Base-by-base conservation (phyloP, 2,888 invertebrate genomes). In the Cheilosia variabilis region DNA sequence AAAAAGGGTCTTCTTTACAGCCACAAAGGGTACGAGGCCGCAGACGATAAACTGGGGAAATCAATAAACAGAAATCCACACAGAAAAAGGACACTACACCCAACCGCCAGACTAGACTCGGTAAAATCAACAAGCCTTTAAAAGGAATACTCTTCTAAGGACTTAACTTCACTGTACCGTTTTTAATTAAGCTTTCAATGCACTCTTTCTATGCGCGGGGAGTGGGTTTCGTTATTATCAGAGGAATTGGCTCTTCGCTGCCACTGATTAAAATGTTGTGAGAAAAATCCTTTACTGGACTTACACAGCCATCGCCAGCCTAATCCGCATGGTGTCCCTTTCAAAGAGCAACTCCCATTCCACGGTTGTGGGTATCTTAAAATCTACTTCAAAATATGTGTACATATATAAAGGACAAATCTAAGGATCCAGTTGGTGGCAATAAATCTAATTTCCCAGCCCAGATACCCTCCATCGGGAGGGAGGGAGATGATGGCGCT, bases 131-230 rank as follows among this genome's bases (percentile, higher is more conserved):
- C 24, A 4, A 50, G n/a, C 17, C 9, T 24, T 50, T 17, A 9
- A 31, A 57, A 50, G 41, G 52, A 69, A 31, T 31, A 22, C 69
- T 41, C 71, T 55, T 41, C 62, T 62, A 45, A 34, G 60, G 57
- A 15, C 22, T n/a, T 41, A 45, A 60, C 60, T 55, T 62, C 60
- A 62, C 47, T 34, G 27, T 41, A 4, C 13, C 34, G 22, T 43
- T 78, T 83, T 83, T 78, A 83, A 83, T 83, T 83, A 83, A 78
- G 63, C 72, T 63, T 47, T 63, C 62, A 68, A 57, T 63, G 63
- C 55, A 58, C 55, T 71, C 34, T 10, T 37, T 37, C 34, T 13
- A 19, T 3, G 9, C 17, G 7, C 27, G 13, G 27, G 2, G 10
- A 15, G 31, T 47, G 47, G 13, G 15, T 13, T 4, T 1, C 31